Evolutionary conservation across 2,113 vertebrate species (phyloP).

Genomic region (Delphinapterus leucas): DNA sequence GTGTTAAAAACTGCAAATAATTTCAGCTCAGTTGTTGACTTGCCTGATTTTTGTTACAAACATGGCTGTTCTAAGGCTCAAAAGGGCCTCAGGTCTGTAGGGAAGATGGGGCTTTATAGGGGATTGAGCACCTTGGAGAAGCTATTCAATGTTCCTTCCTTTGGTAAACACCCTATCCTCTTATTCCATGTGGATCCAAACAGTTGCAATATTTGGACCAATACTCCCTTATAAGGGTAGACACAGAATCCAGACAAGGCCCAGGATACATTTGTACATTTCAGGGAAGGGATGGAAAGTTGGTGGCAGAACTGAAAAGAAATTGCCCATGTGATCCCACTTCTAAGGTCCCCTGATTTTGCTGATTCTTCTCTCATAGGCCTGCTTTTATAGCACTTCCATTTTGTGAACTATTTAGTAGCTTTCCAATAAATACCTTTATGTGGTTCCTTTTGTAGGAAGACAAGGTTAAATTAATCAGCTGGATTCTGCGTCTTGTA

Average conservation of each 20-base stretch:
- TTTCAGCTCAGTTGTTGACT: neutral
- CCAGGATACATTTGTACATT: neutral
- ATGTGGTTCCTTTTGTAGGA: neutral
- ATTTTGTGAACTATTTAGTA: neutral
- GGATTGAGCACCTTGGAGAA: fast-evolving
- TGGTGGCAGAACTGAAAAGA: neutral
- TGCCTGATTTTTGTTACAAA: neutral
- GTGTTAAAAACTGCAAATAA: neutral
- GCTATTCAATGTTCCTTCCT: neutral
- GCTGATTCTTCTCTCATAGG: neutral
- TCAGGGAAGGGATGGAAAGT: neutral
- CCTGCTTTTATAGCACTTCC: neutral
- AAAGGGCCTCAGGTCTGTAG: too few relatives aligned
- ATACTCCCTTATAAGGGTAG: neutral
- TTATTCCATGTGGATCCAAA: neutral
- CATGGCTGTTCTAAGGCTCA: neutral
- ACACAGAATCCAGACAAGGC: neutral
- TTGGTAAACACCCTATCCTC: neutral
- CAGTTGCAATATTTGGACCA: neutral
- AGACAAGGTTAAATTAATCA: neutral
- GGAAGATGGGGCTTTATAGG: too few relatives aligned
- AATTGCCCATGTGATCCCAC: neutral
- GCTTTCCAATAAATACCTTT: neutral
- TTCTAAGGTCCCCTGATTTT: neutral
- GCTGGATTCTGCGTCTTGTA: neutral